These are phyloP conservation scores for Chelonus insularis DNA, from an alignment of 1,140 invertebrate genomes.

Conservation along the genomic window DNA sequence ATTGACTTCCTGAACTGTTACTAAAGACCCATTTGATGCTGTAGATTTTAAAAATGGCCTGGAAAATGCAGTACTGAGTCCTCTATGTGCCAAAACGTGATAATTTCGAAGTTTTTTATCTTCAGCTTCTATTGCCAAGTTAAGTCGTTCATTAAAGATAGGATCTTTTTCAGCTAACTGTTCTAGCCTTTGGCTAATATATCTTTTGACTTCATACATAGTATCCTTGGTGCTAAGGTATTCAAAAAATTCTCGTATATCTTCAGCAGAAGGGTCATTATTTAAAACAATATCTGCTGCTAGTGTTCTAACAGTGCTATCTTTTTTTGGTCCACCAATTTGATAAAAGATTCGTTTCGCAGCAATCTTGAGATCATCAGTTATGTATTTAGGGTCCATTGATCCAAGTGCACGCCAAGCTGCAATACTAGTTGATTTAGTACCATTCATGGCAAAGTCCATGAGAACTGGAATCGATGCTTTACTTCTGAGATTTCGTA, in stretches of 20 bases:
- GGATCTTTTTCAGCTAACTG: constrained; percentile 64
- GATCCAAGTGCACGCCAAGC: constrained; percentile 69
- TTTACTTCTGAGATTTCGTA: constrained; percentile 69
- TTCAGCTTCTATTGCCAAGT: constrained; percentile 49
- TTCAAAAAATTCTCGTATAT: constrained; percentile 62
- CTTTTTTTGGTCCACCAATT: constrained; percentile 62
- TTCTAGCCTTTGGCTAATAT: constrained; percentile 66
- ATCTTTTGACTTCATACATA: constrained; percentile 70
- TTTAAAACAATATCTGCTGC: constrained; percentile 75
- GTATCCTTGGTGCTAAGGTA: constrained; percentile 62
- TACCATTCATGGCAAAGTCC: constrained; percentile 58
- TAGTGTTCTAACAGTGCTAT: constrained; percentile 73
- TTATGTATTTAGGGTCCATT: constrained; percentile 56
- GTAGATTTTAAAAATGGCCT: constrained; percentile 64
- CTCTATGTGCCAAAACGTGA: constrained; percentile 67
- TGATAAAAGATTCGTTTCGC: constrained; percentile 70
- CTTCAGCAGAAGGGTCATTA: constrained; percentile 59
- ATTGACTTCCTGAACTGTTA: constrained; percentile 76
- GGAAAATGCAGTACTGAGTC: constrained; percentile 73
- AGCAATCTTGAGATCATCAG: constrained; percentile 53
- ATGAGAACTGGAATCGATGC: constrained; percentile 65
- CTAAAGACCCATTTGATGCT: constrained; percentile 70
- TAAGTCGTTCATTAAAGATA: constrained; percentile 55
- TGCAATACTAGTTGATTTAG: constrained; percentile 61
- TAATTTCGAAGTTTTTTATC: constrained; percentile 67